Evolutionary conservation across 2,888 invertebrate genomes (phyloP).

Genomic region (Pimpla rufipes): DNA sequence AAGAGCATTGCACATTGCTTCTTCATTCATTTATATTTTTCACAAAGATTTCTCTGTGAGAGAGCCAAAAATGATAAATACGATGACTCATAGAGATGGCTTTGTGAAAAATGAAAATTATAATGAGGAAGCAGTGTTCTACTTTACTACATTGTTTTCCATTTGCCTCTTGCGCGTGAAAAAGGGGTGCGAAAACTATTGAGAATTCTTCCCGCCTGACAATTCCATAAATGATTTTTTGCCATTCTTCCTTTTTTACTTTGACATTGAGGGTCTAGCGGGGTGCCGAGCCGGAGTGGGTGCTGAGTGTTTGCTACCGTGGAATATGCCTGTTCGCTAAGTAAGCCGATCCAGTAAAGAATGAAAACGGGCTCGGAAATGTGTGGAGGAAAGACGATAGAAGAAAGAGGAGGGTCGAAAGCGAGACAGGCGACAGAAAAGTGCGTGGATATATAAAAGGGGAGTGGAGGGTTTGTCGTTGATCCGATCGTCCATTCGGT

Average conservation of each 20-base stretch:
- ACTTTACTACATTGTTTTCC: no score
- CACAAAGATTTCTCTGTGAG: no score
- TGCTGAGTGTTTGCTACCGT: constrained; percentile 47
- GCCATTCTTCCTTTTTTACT: constrained; percentile 37
- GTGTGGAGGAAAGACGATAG: constrained; percentile 34
- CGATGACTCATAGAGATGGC: no score
- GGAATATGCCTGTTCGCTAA: constrained; percentile 60
- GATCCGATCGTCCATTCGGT: constrained; percentile 60
- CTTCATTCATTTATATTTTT: no score
- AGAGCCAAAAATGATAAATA: no score
- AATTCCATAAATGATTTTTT: constrained; percentile 39
- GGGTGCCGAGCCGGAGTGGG: constrained; percentile 7
- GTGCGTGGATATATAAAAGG: constrained; percentile 29
- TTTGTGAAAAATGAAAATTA: no score
- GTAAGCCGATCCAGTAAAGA: constrained; percentile 53
- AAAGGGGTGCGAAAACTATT: constrained; percentile 35
- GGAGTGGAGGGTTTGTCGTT: constrained; percentile 58
- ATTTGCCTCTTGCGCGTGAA: no score
- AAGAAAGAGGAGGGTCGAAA: constrained; percentile 16
- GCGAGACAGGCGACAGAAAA: constrained; percentile 40
- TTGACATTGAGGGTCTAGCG: constrained; percentile 29
- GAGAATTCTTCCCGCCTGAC: constrained; percentile 39
- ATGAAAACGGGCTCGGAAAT: constrained; percentile 20
- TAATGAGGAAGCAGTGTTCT: no score
- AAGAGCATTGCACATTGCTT: no score